phyloP scores from a whole-genome alignment of 2,113 vertebrate species.

The Eretmochelys imbricata region DNA sequence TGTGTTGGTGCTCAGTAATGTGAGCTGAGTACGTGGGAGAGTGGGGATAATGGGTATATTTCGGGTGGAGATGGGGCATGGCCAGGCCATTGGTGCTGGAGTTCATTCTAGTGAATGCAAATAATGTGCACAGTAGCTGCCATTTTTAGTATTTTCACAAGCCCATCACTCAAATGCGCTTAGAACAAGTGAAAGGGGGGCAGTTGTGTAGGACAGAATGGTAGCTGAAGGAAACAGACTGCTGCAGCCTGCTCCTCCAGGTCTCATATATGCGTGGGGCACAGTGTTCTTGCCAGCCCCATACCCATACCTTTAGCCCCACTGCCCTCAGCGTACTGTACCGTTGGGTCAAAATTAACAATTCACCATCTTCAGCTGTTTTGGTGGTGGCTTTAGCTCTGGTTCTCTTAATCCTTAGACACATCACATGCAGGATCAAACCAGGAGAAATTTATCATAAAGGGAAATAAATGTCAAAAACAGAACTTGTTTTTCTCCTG shows the following conservation, averaged over 20 bases:
- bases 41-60: neutral
- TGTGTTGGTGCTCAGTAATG: rapidly evolving
- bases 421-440: neutral
- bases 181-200: neutral
- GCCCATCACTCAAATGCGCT: neutral
- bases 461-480: neutral
- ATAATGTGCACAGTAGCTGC: neutral
- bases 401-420: neutral
- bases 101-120: neutral
- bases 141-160: neutral
- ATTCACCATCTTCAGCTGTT: neutral
- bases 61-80: rapidly evolving
- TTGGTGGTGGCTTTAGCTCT: neutral
- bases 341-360: neutral
- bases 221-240: neutral
- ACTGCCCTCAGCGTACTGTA: neutral
- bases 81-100: neutral
- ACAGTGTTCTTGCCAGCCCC: rapidly evolving
- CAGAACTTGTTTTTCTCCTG: neutral
- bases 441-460: neutral
- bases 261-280: neutral
- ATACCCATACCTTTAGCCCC: rapidly evolving
- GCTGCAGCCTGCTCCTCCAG: neutral
- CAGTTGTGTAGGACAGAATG: neutral
- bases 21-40: neutral